phyloP scores from a whole-genome alignment of 2,113 vertebrate species.

The Amphiprion percula region DNA sequence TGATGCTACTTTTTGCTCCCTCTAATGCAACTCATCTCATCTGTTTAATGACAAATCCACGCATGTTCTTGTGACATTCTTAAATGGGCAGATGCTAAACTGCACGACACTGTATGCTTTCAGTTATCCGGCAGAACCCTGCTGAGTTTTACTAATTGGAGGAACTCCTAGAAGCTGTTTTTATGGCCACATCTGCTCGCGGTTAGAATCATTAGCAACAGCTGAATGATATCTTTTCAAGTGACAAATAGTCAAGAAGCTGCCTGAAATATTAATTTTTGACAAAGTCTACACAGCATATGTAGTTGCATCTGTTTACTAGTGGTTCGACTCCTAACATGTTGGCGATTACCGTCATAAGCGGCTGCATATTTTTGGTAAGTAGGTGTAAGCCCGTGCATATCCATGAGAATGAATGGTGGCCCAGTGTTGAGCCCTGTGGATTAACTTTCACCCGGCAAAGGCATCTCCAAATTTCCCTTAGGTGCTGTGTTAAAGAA shows the following conservation, averaged over 20 bases:
- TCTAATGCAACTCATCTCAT: too few relatives aligned
- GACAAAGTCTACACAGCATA: neutral
- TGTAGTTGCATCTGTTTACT: neutral
- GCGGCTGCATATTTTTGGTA: neutral
- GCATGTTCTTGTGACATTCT: neutral
- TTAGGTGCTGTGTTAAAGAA: neutral
- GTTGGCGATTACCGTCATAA: neutral
- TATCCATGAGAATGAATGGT: neutral
- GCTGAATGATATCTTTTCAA: conserved; percentile 12
- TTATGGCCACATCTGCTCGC: conserved; percentile 38
- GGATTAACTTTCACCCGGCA: conserved; percentile 27
- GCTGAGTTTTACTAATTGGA: conserved; percentile 33
- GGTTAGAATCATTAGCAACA: conserved; percentile 22
- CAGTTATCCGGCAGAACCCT: neutral
- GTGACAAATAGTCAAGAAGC: conserved; percentile 24
- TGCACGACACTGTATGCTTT: neutral
- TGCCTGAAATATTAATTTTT: neutral
- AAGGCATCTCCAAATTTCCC: neutral
- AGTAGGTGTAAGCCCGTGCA: neutral
- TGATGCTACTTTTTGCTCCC: too few relatives aligned
- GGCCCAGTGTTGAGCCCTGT: conserved; percentile 5
- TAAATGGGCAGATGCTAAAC: neutral
- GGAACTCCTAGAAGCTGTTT: neutral
- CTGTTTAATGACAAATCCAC: neutral
- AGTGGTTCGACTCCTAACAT: neutral